phyloP scores from a whole-genome alignment of 92 coral and sea anemone genomes.

The Pocillopora meandrina region DNA sequence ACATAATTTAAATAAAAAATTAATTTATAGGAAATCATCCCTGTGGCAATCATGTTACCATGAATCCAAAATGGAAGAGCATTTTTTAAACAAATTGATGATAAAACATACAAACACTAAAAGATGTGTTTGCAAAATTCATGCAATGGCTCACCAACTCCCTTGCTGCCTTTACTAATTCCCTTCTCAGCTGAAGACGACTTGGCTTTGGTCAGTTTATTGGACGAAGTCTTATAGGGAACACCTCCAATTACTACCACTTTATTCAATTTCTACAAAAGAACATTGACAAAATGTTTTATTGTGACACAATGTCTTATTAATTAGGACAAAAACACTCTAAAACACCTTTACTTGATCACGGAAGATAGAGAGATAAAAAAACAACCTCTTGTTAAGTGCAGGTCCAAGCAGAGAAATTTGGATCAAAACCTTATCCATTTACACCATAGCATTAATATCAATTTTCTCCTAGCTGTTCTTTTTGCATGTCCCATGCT shows the following conservation, averaged over 20 bases:
- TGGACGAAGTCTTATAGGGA: slow-evolving; percentile 74
- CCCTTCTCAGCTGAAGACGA: slow-evolving; percentile 4
- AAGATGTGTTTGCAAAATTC: not conserved
- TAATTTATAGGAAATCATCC: not conserved
- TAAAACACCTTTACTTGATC: too few species aligned
- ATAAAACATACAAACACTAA: not conserved
- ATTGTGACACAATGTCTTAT: too few species aligned
- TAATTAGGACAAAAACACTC: too few species aligned
- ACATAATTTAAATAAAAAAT: not conserved
- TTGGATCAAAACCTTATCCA: too few species aligned
- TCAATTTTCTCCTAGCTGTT: too few species aligned
- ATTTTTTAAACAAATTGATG: not conserved
- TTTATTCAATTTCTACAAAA: slow-evolving; percentile 63
- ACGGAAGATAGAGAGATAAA: too few species aligned
- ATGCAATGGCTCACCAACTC: slow-evolving; percentile 2
- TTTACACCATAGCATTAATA: too few species aligned
- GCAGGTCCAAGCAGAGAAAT: too few species aligned
- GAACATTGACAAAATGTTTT: not conserved
- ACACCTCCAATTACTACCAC: slow-evolving; percentile 80
- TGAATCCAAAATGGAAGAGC: not conserved
- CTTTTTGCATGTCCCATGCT: too few species aligned
- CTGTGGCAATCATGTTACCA: too few species aligned
- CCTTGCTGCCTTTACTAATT: not conserved
- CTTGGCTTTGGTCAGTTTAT: slow-evolving; percentile 66
- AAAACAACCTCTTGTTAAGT: too few species aligned